Conservation (phyloP, 2,888 invertebrate genomes). For the Melinaea menophilus region DNA sequence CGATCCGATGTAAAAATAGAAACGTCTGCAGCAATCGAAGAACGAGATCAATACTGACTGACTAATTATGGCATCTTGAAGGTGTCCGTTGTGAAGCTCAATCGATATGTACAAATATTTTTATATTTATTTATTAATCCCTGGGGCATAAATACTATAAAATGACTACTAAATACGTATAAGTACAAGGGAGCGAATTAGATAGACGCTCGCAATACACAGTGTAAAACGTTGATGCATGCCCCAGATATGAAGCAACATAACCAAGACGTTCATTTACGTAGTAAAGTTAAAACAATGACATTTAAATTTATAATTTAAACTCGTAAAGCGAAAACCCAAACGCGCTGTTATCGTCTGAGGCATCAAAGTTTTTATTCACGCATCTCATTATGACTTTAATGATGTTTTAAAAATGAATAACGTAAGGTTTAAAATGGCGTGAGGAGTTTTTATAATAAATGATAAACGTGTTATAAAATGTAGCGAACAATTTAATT, state of each 20-base stretch:
- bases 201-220: slow-evolving; percentile 23
- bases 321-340: slow-evolving; percentile 29
- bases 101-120: no score
- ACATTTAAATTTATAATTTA: slow-evolving; percentile 53
- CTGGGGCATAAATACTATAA: not conserved
- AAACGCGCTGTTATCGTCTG: slow-evolving; percentile 29
- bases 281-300: slow-evolving; percentile 46
- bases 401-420: slow-evolving; percentile 6
- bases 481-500: no score
- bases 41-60: no score
- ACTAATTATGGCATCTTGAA: no score
- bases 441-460: not conserved
- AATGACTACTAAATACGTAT: not conserved
- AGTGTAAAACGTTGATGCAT: slow-evolving; percentile 35
- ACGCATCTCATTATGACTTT: slow-evolving; percentile 23
- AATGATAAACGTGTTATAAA: no score
- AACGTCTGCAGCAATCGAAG: not conserved
- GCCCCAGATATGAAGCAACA: slow-evolving; percentile 36
- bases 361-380: slow-evolving; percentile 29
- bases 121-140: not conserved
- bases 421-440: slow-evolving; percentile 7
- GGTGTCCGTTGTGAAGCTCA: no score
- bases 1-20: slow-evolving; percentile 10
- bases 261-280: slow-evolving; percentile 43
- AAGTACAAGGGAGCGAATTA: slow-evolving; percentile 15